A percentile compares a stretch with the other conserved stretches of the same genome.
Conservation (phyloP, 2,888 invertebrate species). For the Fabriciana adippe region DNA sequence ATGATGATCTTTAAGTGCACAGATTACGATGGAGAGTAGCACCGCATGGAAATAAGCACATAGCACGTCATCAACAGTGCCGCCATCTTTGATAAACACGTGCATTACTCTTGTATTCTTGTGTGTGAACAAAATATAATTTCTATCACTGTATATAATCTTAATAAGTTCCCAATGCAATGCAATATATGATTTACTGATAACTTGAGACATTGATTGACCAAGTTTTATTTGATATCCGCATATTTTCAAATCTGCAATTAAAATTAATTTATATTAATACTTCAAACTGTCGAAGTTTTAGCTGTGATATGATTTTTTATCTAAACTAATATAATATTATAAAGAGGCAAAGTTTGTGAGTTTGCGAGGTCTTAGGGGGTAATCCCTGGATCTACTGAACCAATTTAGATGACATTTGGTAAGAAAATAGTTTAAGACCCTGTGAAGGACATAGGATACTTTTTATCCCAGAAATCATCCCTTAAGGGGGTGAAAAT, state of each 20-base stretch:
- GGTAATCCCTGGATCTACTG: no score
- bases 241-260: conserved; percentile 46
- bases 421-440: no score
- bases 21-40: conserved; percentile 66
- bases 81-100: conserved; percentile 80
- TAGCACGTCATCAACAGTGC: conserved; percentile 80
- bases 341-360: no score
- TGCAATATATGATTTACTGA: conserved; percentile 45
- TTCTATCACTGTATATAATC: conserved; percentile 69
- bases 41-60: conserved; percentile 87
- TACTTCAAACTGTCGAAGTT: not conserved
- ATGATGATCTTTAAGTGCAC: conserved; percentile 58
- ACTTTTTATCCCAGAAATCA: no score
- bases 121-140: conserved; percentile 82
- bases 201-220: conserved; percentile 70
- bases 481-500: no score
- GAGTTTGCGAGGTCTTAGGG: no score
- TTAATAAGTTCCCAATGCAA: conserved; percentile 62
- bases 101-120: conserved; percentile 72
- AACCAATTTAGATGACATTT: no score
- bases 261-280: not conserved
- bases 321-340: no score
- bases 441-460: no score
- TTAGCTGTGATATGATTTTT: no score
- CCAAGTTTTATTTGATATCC: conserved; percentile 85